Evolutionary conservation across 1,140 invertebrate genomes (phyloP), one percentile per base, ranked within the genome.

Genomic region (Trypoxylus dichotomus): DNA sequence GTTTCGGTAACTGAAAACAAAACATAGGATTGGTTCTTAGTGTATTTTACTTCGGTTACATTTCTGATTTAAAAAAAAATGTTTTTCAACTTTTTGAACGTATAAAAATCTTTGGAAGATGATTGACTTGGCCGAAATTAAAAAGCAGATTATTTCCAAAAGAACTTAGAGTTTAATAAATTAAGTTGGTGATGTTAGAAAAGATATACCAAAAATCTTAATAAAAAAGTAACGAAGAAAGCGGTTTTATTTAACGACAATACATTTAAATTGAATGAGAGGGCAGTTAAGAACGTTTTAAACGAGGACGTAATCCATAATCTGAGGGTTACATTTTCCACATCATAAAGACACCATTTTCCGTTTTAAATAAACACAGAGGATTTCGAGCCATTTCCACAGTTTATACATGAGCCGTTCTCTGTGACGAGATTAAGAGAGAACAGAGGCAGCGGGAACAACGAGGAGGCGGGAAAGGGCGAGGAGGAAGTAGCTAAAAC

Each of bases 351-450:
- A 63, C 25, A 19, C n/a, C 5, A 1, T 6, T 27, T 24, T 24
- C 19, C 60, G 60, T 11, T 63, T 27, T 63, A 63, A 63, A 63
- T 63, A 63, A 63, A 63, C 60, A 63, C 60, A 24, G 60, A 3
- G 60, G 60, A 27, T 63, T 63, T 24, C n/a, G 25, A 19, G 13
- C 60, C 21, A 24, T 24, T 24, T 63, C 60, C n/a, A 47, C 60
- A 63, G 60, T 63, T 63, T 63, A 63, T 63, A 27, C 60, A 63
- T 63, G 6, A 63, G 19, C 60, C 60, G 60, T 11, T 19, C 2
- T 63, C 21, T 63, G 60, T 24, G 60, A 63, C 60, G 21, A 74
- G 73, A 42, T 74, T 42, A 47, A 74, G 73, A n/a, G 71, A 73
- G 37, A 13, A 71, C 15, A 73, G 25, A n/a, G 32, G 43, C 37